phyloP scores from a whole-genome alignment of 2,113 vertebrate genomes.

The Anthoscopus minutus region DNA sequence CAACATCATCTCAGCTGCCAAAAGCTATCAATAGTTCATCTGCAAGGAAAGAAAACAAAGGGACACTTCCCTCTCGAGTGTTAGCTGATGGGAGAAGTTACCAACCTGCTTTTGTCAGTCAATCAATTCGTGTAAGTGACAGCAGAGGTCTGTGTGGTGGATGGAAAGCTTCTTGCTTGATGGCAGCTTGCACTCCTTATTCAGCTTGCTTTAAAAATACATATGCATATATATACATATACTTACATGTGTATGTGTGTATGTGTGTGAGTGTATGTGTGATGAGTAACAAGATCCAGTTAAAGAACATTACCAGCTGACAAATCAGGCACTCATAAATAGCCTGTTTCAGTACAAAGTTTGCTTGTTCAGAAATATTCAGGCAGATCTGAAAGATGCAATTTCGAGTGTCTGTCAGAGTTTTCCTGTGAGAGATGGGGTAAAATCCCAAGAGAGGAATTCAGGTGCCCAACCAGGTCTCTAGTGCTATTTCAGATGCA shows the following conservation, averaged over 20 bases:
- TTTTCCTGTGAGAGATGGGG: neutral
- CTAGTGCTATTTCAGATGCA: neutral
- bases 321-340: neutral
- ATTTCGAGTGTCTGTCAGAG: neutral
- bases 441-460: neutral
- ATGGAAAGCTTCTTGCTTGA: neutral
- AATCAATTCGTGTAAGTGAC: neutral
- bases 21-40: neutral
- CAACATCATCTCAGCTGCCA: neutral
- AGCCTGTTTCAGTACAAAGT: neutral
- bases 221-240: neutral
- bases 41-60: neutral
- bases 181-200: conserved; percentile 21
- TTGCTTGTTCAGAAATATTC: neutral
- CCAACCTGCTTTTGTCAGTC: neutral
- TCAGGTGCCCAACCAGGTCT: neutral
- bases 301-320: neutral
- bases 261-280: neutral
- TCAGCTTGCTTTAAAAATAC: conserved; percentile 37
- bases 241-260: neutral
- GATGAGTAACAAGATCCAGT: conserved; percentile 3
- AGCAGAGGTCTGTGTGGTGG: neutral
- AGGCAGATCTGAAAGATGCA: fast-evolving
- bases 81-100: neutral
- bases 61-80: neutral